Evolutionary conservation across 1,140 invertebrate genomes (phyloP).

Genomic region (Zaprionus nigranus): DNA sequence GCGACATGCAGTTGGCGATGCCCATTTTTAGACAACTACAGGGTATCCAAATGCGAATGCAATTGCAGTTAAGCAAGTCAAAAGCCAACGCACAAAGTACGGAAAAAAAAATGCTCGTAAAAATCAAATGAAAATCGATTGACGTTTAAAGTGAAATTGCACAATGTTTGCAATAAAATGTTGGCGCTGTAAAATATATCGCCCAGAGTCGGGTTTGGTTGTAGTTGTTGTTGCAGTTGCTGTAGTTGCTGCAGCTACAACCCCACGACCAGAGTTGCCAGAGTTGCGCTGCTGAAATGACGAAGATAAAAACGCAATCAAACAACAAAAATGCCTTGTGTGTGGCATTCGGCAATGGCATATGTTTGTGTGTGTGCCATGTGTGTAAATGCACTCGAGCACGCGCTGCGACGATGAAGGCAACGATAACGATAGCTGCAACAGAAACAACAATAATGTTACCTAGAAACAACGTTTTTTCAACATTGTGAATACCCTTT

Average conservation of each 20-base stretch:
- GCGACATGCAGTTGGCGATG: not conserved
- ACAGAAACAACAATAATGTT: conserved; percentile 7
- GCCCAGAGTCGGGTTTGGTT: conserved; percentile 8
- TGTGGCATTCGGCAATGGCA: conserved; percentile 54
- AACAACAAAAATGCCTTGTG: conserved; percentile 70
- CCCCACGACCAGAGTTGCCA: conserved; percentile 29
- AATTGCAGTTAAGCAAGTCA: conserved; percentile 39
- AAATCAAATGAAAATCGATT: conserved; percentile 79
- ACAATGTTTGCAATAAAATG: conserved; percentile 80
- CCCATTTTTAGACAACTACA: not conserved
- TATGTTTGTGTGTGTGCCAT: conserved; percentile 53
- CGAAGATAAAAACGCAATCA: conserved; percentile 81
- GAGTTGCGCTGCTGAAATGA: conserved; percentile 66
- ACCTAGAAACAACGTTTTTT: not conserved
- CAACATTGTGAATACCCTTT: not conserved
- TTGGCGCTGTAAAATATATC: conserved; percentile 77
- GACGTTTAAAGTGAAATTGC: conserved; percentile 79
- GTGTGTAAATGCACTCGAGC: conserved; percentile 76
- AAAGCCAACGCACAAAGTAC: conserved; percentile 34
- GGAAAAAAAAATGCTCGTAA: conserved; percentile 56
- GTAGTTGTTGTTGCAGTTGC: conserved; percentile 30
- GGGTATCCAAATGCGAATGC: conserved; percentile 34
- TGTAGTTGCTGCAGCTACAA: conserved; percentile 14
- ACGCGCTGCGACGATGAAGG: conserved; percentile 56
- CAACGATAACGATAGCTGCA: conserved; percentile 43